Conservation (phyloP, 1,140 invertebrate genomes). For the Sarcophaga bullata region DNA sequence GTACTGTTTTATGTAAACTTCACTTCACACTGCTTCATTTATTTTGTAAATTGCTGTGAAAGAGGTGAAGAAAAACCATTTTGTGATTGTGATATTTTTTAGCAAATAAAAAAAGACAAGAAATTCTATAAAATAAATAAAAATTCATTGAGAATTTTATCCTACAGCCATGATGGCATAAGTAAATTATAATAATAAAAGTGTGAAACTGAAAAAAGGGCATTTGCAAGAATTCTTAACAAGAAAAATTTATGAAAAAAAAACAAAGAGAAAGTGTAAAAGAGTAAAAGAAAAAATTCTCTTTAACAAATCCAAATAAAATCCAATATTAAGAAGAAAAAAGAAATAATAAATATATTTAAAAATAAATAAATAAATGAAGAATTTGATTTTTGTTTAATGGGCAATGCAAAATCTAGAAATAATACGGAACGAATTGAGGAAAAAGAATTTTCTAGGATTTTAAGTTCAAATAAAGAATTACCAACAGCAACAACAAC, state of each 20-base stretch:
- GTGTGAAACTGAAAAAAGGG: slow-evolving; percentile 35
- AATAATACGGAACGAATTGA: slow-evolving; percentile 32
- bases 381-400: slow-evolving; percentile 41
- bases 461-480: slow-evolving; percentile 17
- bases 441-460: slow-evolving; percentile 34
- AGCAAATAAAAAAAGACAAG: neutral
- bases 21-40: slow-evolving; percentile 1
- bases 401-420: slow-evolving; percentile 44
- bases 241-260: neutral
- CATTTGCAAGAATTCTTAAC: slow-evolving; percentile 16
- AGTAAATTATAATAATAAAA: neutral
- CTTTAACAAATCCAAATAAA: slow-evolving; percentile 30
- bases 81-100: neutral
- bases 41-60: slow-evolving; percentile 24
- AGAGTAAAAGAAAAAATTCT: neutral
- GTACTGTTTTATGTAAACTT: slow-evolving; percentile 7
- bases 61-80: neutral
- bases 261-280: slow-evolving; percentile 23
- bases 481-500: neutral
- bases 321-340: slow-evolving; percentile 34
- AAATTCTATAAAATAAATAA: neutral
- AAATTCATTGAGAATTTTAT: neutral
- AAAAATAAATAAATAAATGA: neutral
- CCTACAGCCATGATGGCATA: neutral
- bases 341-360: slow-evolving; percentile 39